A percentile compares a stretch with the other conserved stretches of the same genome.
Conservation (phyloP, 2,888 invertebrate species). For the Parasteatoda lunata region DNA sequence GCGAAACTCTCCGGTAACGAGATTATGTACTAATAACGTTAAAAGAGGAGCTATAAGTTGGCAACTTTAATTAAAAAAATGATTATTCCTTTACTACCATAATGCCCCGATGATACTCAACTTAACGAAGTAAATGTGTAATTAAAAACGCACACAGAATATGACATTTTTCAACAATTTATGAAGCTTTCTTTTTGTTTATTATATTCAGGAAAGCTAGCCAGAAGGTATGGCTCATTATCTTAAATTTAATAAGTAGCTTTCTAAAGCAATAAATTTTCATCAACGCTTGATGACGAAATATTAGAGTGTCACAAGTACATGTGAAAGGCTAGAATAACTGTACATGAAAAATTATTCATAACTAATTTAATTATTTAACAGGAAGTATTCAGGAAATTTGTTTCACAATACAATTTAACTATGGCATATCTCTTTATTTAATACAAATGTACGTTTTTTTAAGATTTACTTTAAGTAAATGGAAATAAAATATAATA, state of each 20-base stretch:
- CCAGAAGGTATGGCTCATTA: not conserved
- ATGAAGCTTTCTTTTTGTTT: not conserved
- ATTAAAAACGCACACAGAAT: conserved; percentile 18
- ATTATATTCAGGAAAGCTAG: not conserved
- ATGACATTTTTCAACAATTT: not conserved
- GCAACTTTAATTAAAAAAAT: conserved; percentile 39
- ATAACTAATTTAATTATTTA: no score
- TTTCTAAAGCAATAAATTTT: not conserved
- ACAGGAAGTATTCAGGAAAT: no score
- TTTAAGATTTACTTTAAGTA: no score
- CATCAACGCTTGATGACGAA: not conserved
- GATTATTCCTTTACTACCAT: not conserved
- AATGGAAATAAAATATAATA: no score
- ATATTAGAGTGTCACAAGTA: not conserved
- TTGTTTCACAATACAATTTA: no score
- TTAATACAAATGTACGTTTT: no score
- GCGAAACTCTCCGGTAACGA: conserved; percentile 23
- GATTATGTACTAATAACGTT: conserved; percentile 31
- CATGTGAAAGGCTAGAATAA: not conserved
- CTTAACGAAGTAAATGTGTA: conserved; percentile 23
- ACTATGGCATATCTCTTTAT: no score
- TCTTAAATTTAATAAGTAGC: not conserved
- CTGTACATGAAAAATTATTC: not conserved
- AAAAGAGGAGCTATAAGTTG: conserved; percentile 28
- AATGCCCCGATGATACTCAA: conserved; percentile 15